Base-by-base conservation (phyloP, 37 sponge, comb jelly and placozoan species). In the Ephydatia muelleri region DNA sequence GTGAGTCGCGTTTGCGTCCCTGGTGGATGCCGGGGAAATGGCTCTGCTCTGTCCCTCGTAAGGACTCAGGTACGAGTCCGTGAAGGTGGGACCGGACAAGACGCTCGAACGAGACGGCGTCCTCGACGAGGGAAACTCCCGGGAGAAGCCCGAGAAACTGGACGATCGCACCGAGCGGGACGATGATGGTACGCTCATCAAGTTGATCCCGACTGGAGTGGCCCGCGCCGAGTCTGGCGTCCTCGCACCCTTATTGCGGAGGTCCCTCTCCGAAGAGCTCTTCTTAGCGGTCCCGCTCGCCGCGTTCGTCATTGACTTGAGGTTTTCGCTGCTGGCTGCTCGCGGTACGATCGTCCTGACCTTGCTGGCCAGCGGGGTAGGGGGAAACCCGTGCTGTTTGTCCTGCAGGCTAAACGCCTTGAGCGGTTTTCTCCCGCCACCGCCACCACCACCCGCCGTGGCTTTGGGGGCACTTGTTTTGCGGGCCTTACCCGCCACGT, bases 321-420 rank as follows among this genome's bases (percentile, higher is more conserved):
- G 32, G 38, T 83, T 83, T 49, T 89, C 89, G 1, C 81, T 43
- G 47, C 89, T 89, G 19, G 49, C 43, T 5, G 89, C 78, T 68
- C 77, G 83, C 34, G 66, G 29, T 33, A 43, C 47, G 4, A 89
- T 73, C 35, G 82, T 70, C 29, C 88, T 82, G 27, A 40, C 16
- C 23, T 32, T 74, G 76, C 81, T 81, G 16, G 76, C 75, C 25
- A 34, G 13, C 70, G 43, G 57, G 2, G 48, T 19, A 70, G 19
- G 49, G 38, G 73, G 11, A 39, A 75, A 79, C 23, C 19, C 77
- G 31, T 16, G 26, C 31, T 86, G 72, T 21, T 75, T 87, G 13
- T 26, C 67, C 2, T 83, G n/a, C 28, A 48, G 9, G 23, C 34
- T 66, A 2, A 75, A 31, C 9, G 67, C 80, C 36, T 83, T 78